phyloP scores from a whole-genome alignment of 2,113 vertebrate species.

The Uropsilus gracilis region DNA sequence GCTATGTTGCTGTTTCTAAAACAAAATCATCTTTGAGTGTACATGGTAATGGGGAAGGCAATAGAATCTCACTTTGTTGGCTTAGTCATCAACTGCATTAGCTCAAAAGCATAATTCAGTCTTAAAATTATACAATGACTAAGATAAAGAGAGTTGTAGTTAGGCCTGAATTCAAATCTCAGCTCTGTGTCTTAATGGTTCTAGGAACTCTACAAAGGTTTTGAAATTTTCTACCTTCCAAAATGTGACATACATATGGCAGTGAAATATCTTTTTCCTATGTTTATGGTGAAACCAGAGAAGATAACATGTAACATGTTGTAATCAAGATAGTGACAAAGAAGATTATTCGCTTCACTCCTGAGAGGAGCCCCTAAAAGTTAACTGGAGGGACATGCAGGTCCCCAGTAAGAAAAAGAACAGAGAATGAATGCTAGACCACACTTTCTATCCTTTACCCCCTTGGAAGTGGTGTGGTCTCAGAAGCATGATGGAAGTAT shows the following conservation, averaged over 20 bases:
- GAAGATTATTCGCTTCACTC: no score
- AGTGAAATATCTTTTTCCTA: not conserved
- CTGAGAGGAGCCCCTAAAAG: no score
- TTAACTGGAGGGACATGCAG: no score
- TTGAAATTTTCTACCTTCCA: constrained; percentile 24
- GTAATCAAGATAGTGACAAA: no score
- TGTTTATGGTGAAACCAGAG: not conserved
- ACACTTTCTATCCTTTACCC: no score
- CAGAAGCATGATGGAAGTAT: no score
- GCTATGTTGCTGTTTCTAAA: not conserved
- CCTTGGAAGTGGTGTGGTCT: no score
- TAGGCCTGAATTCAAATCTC: not conserved
- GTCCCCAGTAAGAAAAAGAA: no score
- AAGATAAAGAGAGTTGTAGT: not conserved
- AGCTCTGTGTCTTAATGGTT: not conserved
- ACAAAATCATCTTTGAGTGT: not conserved
- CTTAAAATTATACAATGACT: not conserved
- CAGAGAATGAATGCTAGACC: no score
- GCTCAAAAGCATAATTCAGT: not conserved
- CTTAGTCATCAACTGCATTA: not conserved
- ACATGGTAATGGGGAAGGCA: not conserved
- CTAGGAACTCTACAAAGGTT: not conserved
- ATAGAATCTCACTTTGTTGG: not conserved
- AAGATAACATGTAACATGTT: no score
- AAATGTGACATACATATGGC: not conserved